A percentile compares a stretch with the other conserved stretches of the same genome.
Evolutionary conservation across 2,797 vertebrate species (phyloP).

Genomic region (Enteromius afrohamiltoni): DNA sequence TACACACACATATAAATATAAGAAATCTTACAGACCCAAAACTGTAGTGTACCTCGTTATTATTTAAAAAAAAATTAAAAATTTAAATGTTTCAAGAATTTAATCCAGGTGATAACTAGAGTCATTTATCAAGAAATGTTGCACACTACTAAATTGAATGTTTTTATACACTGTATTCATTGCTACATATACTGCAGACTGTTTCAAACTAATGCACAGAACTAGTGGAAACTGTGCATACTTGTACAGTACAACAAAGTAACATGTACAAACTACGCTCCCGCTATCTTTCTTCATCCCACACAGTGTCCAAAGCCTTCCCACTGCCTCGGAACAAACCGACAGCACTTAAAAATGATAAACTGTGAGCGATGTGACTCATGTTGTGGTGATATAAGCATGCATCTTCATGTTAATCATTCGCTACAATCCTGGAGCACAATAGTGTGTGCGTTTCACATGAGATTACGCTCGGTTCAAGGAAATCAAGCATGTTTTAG

Average conservation of each 20-base stretch:
- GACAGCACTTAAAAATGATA: neutral
- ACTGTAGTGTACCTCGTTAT: neutral
- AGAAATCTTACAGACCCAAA: neutral
- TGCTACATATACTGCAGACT: neutral
- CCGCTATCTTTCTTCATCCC: neutral
- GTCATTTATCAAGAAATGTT: neutral
- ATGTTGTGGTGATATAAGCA: slow-evolving; percentile 16
- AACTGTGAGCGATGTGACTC: neutral
- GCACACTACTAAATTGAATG: neutral
- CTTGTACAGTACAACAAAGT: neutral
- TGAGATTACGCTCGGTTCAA: neutral
- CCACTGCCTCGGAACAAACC: slow-evolving; percentile 1
- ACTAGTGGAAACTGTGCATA: neutral
- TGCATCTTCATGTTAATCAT: neutral
- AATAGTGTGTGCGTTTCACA: neutral
- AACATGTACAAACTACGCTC: neutral
- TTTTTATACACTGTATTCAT: neutral
- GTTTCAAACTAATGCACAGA: neutral
- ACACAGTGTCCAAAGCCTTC: neutral
- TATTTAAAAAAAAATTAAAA: too few species aligned
- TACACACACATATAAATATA: too few species aligned
- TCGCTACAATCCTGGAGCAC: neutral
- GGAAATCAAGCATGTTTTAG: slow-evolving; percentile 2
- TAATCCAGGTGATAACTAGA: neutral
- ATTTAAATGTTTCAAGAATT: neutral